Percentiles rank a stretch among this genome's conserved stretches.
These are phyloP conservation scores for Tragopan temminckii DNA, from an alignment of 2,797 vertebrate species.

Conservation along the genomic window DNA sequence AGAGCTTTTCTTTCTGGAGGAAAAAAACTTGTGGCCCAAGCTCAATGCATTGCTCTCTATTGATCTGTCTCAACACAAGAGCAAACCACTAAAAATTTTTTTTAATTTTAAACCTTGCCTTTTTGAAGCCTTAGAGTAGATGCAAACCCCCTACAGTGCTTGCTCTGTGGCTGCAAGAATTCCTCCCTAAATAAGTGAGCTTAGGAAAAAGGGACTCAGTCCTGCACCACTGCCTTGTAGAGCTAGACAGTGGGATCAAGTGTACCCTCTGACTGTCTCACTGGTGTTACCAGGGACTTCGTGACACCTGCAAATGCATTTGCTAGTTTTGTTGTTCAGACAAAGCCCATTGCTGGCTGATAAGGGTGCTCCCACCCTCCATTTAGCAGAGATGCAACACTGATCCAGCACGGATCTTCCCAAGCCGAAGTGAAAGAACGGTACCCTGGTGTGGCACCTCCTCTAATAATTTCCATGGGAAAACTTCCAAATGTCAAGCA, in stretches of 20 bases:
- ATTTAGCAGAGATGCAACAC: background rate
- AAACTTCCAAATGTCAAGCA: background rate
- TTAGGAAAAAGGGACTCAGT: background rate
- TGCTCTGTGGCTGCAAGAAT: background rate
- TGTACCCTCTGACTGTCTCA: background rate
- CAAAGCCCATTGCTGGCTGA: background rate
- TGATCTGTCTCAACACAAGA: background rate
- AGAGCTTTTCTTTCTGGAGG: background rate
- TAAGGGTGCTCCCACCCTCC: background rate
- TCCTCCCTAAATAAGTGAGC: background rate
- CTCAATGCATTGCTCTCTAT: background rate
- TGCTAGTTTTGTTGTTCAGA: background rate
- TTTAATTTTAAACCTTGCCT: background rate
- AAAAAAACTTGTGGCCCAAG: background rate
- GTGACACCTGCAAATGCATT: background rate
- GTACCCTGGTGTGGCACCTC: background rate
- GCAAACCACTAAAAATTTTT: background rate
- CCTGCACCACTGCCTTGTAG: background rate
- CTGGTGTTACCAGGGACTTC: background rate
- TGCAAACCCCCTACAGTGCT: background rate
- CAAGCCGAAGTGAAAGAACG: background rate
- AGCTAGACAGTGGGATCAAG: no score
- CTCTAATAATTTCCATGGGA: conserved; percentile 1
- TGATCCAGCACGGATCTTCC: background rate
- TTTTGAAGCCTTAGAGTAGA: background rate